A percentile compares a stretch with the other conserved stretches of the same genome.
Conservation (phyloP, 2,888 invertebrate species). For the Diarsia brunnea region DNA sequence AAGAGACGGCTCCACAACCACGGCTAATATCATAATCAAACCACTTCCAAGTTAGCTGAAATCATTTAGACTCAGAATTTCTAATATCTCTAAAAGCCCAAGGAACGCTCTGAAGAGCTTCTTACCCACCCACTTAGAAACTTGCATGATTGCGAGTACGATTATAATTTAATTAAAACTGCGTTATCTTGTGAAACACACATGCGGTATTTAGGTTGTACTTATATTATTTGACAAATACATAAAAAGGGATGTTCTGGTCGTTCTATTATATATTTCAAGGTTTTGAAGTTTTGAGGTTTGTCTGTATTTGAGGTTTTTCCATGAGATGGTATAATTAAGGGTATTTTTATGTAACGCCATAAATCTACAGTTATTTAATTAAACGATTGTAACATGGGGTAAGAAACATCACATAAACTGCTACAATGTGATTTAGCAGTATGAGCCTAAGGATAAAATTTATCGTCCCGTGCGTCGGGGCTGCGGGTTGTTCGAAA, state of each 20-base stretch:
- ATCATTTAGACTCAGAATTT: conserved; percentile 27
- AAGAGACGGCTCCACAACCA: conserved; percentile 4
- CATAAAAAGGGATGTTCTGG: neutral
- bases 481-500: too few species aligned
- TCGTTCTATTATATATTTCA: neutral
- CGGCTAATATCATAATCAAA: conserved; percentile 39
- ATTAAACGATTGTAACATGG: neutral
- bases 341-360: neutral
- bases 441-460: neutral
- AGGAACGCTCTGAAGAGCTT: conserved; percentile 26
- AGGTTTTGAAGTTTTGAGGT: too few species aligned
- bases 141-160: conserved; percentile 30
- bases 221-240: neutral
- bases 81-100: conserved; percentile 46
- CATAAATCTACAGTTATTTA: neutral
- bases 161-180: conserved; percentile 38
- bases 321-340: neutral
- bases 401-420: neutral
- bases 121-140: conserved; percentile 52
- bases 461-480: too few species aligned
- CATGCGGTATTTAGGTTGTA: neutral
- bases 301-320: neutral
- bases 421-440: neutral
- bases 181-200: neutral
- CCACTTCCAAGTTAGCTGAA: conserved; percentile 43